Evolutionary conservation across 1,140 invertebrate species (phyloP), one percentile per base, ranked within the genome.

Genomic region (Drosophila lacertosa): DNA sequence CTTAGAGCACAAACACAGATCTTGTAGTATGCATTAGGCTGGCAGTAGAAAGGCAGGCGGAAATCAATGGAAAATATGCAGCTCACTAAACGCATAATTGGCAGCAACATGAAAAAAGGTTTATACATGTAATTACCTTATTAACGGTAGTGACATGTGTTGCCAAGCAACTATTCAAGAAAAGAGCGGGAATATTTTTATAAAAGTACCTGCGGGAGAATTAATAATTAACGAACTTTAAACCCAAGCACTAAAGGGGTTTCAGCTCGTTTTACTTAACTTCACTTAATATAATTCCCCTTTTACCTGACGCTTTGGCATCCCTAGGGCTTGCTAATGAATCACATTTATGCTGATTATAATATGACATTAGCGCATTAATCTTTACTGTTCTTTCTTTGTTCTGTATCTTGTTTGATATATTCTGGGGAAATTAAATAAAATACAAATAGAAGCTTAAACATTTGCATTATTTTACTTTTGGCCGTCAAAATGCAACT

Each of bases 21-120:
- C 20, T n/a, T 44, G 42, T 4, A 26, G 22, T 22, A 20, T 26
- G 44, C 10, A 51, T 20, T 11, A 15, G 45, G 4, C 35, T 33
- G 60, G n/a, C 22, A 33, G 45, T 44, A 39, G 70, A 68, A 74
- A 51, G 63, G 40, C 72, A 78, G 48, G 62, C 71, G 79, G 79
- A 84, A 83, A 83, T 79, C 80, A 83, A 75, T 83, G 74, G 71
- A 75, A 72, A 54, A 39, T 32, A 22, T 57, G 53, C 53, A 63
- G 35, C 65, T 20, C 35, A 67, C 13, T 50, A 24, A 24, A 32
- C 29, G 9, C 55, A 45, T 40, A 44, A 55, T 35, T 63, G 26
- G 15, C 40, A 35, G 16, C 32, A 26, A 35, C 29, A n/a, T 20
- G 1, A 47, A 51, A 26, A 26, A 35, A 33, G 2, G 9, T 13